phyloP scores from a whole-genome alignment of 1,140 invertebrate genomes.

The Temnothorax curvispinosus region DNA sequence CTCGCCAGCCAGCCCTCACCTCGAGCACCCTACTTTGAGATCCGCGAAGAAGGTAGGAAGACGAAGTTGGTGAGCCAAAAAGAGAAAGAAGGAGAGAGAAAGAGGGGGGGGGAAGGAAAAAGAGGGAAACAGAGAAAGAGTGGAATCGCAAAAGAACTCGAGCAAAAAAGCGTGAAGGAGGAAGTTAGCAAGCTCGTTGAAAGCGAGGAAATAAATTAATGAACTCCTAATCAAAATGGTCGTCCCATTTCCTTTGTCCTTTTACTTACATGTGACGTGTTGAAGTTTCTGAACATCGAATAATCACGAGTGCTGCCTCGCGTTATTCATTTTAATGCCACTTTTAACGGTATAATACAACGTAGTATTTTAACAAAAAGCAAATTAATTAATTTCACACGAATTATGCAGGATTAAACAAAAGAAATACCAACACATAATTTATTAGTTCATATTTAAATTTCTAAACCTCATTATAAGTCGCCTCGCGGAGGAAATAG shows the following conservation, averaged over 20 bases:
- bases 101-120: background rate
- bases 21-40: conserved; percentile 65
- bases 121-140: background rate
- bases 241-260: conserved; percentile 21
- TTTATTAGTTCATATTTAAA: background rate
- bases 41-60: conserved; percentile 55
- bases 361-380: background rate
- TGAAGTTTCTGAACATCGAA: conserved; percentile 26
- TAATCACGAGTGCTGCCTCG: conserved; percentile 1
- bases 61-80: conserved; percentile 1
- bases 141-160: conserved; percentile 30
- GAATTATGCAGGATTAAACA: conserved; percentile 14
- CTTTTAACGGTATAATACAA: conserved; percentile 10
- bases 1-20: conserved; percentile 53
- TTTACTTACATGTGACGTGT: conserved; percentile 26
- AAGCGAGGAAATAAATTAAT: conserved; percentile 62
- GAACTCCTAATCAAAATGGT: conserved; percentile 56
- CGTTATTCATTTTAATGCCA: conserved; percentile 12
- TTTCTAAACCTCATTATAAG: background rate
- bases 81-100: background rate
- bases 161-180: conserved; percentile 45
- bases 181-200: conserved; percentile 59
- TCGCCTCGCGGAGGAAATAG: background rate
- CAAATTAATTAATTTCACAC: conserved; percentile 34
- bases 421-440: background rate